Conservation (phyloP, 2,797 vertebrate genomes). For the Onychomys arenicola region DNA sequence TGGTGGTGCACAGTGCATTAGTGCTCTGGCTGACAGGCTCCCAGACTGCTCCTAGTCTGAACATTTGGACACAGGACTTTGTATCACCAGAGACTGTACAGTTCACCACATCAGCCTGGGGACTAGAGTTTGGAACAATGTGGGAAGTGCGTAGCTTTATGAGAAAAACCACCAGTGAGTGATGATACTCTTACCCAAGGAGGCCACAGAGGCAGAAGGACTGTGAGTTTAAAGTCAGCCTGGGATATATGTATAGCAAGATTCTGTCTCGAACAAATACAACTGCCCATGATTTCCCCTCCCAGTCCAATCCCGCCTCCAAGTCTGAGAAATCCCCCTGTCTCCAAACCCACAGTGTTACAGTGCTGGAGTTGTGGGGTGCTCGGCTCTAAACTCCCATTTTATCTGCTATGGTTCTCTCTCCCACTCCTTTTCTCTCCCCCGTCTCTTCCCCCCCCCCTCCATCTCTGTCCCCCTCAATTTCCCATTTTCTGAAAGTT, state of each 20-base stretch:
- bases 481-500: neutral
- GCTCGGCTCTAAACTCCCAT: neutral
- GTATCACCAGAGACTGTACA: neutral
- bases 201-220: neutral
- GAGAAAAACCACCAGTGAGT: neutral
- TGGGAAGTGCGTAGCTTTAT: neutral
- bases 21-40: neutral
- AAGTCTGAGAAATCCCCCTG: neutral
- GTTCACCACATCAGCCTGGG: neutral
- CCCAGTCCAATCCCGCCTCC: neutral
- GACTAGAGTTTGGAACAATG: no score
- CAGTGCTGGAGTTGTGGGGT: no score
- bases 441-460: neutral
- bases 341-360: neutral
- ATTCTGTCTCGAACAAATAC: neutral
- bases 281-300: neutral
- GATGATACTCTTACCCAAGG: neutral
- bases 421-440: neutral
- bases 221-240: neutral
- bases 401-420: neutral
- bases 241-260: neutral
- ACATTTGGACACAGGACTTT: neutral
- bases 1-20: fast-evolving
- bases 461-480: neutral
- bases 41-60: neutral